A percentile compares a stretch with the other conserved stretches of the same genome.
These are phyloP conservation scores for Laticauda laticaudata DNA, from an alignment of 2,113 vertebrate genomes.

Conservation along the genomic window DNA sequence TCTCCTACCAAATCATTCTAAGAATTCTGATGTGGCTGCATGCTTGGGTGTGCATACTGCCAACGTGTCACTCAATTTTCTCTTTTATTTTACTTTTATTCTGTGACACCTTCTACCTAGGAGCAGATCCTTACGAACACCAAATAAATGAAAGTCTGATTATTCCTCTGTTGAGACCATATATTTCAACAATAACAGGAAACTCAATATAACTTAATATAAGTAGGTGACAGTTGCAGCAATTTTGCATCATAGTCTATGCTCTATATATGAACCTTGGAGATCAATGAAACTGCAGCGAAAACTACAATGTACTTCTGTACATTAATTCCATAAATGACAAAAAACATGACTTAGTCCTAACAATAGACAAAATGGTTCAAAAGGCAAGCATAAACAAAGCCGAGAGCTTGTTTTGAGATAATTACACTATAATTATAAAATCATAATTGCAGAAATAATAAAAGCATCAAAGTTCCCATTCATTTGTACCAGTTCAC, in stretches of 20 bases:
- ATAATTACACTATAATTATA: constrained; percentile 20
- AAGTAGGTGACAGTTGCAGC: not conserved
- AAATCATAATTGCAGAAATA: not conserved
- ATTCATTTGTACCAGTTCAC: not conserved
- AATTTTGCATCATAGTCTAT: not conserved
- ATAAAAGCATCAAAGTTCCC: not conserved
- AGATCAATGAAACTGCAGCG: not conserved
- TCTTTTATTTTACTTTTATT: not conserved
- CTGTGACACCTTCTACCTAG: not conserved
- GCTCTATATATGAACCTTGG: not conserved
- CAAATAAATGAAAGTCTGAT: not conserved
- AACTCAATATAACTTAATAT: not conserved
- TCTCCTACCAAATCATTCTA: not conserved
- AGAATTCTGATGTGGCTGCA: not conserved
- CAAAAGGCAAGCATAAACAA: constrained; percentile 11
- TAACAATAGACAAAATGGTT: not conserved
- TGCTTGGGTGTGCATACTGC: not conserved
- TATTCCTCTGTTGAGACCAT: not conserved
- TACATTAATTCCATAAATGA: not conserved
- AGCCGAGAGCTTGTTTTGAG: not conserved
- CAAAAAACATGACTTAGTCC: not conserved
- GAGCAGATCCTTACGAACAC: not conserved
- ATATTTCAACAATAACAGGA: not conserved
- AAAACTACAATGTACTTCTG: not conserved
- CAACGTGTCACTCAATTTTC: not conserved